phyloP scores from a whole-genome alignment of 2,888 invertebrate genomes.

The Caenorhabditis imperialis region DNA sequence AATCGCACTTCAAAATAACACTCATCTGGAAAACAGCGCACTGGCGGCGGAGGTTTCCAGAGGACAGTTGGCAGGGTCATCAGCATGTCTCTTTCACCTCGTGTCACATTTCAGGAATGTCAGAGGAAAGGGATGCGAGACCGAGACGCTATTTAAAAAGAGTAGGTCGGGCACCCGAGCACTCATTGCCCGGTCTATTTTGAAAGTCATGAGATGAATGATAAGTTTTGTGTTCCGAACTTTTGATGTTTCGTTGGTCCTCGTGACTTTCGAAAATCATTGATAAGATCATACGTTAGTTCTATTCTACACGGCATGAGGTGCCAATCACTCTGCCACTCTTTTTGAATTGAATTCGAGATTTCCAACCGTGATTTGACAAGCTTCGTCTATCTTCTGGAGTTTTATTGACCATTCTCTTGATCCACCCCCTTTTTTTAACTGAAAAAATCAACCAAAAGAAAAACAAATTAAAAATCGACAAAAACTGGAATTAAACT shows the following conservation, averaged over 20 bases:
- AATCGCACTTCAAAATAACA: constrained; percentile 50
- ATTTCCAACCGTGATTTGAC: too few relatives aligned
- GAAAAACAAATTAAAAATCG: too few relatives aligned
- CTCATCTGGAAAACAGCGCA: constrained; percentile 7
- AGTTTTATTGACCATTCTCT: too few relatives aligned
- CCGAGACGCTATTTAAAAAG: constrained; percentile 28
- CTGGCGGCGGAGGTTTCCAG: not conserved
- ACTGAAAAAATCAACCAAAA: too few relatives aligned
- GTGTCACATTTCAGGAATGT: constrained; percentile 42
- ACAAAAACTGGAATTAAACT: too few relatives aligned
- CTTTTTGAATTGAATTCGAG: too few relatives aligned
- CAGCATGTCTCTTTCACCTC: constrained; percentile 48
- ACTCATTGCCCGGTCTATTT: constrained; percentile 20
- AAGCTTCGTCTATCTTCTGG: too few relatives aligned
- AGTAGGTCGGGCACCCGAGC: constrained; percentile 17
- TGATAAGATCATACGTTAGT: too few relatives aligned
- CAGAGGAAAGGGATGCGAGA: constrained; percentile 13
- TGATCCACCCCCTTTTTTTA: too few relatives aligned
- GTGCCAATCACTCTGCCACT: too few relatives aligned
- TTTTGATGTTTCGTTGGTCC: constrained; percentile 11
- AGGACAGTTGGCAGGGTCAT: constrained; percentile 46
- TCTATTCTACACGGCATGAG: too few relatives aligned
- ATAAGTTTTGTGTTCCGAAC: constrained; percentile 45
- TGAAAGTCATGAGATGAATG: constrained; percentile 25
- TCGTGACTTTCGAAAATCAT: not conserved